Percentiles rank a stretch among this genome's conserved stretches.
Evolutionary conservation across 2,888 invertebrate species (phyloP).

Genomic region (Cybosia mesomella): DNA sequence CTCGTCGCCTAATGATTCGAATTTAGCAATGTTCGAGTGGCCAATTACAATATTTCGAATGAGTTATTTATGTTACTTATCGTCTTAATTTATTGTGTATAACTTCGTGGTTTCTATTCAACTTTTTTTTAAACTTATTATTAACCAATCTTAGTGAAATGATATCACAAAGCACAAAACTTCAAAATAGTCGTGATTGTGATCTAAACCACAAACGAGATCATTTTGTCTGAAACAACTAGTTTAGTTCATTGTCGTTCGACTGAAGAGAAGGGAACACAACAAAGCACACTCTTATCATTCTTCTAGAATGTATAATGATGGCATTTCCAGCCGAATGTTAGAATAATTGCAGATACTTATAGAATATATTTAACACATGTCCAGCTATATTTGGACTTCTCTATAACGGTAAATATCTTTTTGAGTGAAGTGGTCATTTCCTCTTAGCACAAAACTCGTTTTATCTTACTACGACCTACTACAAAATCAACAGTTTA

Average conservation of each 20-base stretch:
- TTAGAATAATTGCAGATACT: not conserved
- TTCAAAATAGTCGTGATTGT: not conserved
- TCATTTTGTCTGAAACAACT: no score
- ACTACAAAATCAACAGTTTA: conserved; percentile 72
- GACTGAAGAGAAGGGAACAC: no score
- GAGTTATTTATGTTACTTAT: not conserved
- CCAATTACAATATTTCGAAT: not conserved
- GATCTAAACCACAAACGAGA: not conserved
- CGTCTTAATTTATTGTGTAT: not conserved
- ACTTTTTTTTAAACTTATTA: not conserved
- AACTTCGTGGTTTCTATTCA: not conserved
- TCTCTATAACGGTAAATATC: conserved; percentile 74
- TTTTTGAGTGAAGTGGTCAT: conserved; percentile 74
- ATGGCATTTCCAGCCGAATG: not conserved
- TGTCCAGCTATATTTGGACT: conserved; percentile 64
- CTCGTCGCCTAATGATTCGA: not conserved
- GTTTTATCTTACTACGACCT: conserved; percentile 82
- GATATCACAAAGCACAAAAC: not conserved
- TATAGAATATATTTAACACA: conserved; percentile 26
- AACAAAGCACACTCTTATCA: not conserved
- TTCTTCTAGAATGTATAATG: not conserved
- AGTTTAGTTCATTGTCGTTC: no score
- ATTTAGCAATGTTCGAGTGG: not conserved
- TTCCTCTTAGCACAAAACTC: conserved; percentile 76
- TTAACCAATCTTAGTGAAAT: not conserved